Conservation (phyloP, 2,113 vertebrate species). For the Trematomus loennbergii region DNA sequence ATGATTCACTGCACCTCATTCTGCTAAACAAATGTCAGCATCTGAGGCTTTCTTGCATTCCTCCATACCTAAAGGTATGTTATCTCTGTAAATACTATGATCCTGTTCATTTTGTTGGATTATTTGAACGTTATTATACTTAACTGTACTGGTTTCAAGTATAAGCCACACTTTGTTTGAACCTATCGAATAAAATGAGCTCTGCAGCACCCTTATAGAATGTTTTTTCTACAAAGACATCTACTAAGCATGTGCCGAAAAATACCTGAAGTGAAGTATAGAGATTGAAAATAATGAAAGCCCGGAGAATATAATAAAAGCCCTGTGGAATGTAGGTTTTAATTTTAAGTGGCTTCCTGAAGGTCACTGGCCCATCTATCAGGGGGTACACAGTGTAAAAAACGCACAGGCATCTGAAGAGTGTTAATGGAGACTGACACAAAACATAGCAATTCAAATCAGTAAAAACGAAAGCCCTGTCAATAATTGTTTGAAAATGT, state of each 20-base stretch:
- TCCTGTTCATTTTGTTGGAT: background rate
- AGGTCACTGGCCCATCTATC: slow-evolving; percentile 4
- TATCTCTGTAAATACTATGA: slow-evolving; percentile 4
- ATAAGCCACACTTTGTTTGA: background rate
- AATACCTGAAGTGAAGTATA: background rate
- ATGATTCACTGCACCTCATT: slow-evolving; percentile 15
- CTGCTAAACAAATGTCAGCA: background rate
- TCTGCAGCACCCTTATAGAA: background rate
- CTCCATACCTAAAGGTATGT: background rate
- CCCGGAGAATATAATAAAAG: background rate
- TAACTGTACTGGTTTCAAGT: slow-evolving; percentile 8
- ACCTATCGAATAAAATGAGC: background rate
- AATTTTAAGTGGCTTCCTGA: background rate
- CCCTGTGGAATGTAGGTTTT: background rate
- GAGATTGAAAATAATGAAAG: background rate
- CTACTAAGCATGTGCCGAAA: background rate
- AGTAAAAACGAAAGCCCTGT: background rate
- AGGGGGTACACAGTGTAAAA: slow-evolving; percentile 1
- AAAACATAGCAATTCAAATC: background rate
- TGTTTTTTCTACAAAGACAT: background rate
- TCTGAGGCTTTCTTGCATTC: background rate
- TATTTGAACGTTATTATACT: background rate
- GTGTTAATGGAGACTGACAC: background rate
- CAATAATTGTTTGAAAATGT: background rate
- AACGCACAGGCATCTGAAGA: slow-evolving; percentile 12